Conservation (phyloP, 2,797 vertebrate genomes). For the Chelonia mydas region DNA sequence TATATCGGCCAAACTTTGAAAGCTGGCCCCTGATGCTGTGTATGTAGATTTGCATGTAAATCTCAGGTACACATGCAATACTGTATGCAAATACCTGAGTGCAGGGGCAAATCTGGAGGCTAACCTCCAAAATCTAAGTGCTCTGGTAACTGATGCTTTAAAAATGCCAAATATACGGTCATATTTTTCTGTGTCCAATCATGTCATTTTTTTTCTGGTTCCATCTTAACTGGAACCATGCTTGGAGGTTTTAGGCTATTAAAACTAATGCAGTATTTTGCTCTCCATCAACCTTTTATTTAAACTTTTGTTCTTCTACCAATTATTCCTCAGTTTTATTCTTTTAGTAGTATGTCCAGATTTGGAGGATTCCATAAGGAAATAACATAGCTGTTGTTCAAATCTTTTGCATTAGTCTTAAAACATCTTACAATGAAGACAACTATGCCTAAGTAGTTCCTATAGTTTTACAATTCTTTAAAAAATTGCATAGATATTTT, state of each 20-base stretch:
- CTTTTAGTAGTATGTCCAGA: background rate
- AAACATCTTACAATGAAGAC: background rate
- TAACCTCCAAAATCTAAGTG: background rate
- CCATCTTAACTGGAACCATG: background rate
- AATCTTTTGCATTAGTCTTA: background rate
- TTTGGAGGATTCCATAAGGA: background rate
- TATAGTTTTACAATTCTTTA: background rate
- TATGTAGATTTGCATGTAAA: background rate
- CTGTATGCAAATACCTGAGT: background rate
- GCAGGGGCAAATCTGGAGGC: background rate
- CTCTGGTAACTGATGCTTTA: background rate
- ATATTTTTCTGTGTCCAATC: background rate
- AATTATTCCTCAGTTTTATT: background rate
- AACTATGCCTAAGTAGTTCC: background rate
- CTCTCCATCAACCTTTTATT: background rate
- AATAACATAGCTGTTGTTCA: background rate
- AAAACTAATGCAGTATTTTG: background rate
- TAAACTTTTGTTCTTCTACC: background rate
- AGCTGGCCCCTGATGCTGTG: background rate
- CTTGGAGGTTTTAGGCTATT: background rate
- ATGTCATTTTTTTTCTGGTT: background rate
- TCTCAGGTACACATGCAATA: background rate
- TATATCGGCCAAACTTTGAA: background rate
- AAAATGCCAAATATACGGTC: background rate
- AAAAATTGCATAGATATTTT: background rate